phyloP scores from a whole-genome alignment of 2,113 vertebrate genomes.

The Bagarius yarrelli region DNA sequence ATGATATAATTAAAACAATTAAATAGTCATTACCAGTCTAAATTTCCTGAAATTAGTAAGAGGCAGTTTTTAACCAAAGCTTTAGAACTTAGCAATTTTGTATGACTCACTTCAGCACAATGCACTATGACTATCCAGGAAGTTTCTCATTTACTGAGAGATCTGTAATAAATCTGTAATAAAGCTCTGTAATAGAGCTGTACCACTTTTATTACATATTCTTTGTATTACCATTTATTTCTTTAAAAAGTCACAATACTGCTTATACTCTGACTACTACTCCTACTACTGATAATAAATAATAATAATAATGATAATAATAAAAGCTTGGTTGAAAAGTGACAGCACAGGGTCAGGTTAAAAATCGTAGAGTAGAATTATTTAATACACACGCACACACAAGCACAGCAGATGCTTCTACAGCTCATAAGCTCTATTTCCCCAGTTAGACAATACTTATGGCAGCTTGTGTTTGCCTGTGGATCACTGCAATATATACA shows the following conservation, averaged over 20 bases:
- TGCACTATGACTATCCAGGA: background rate
- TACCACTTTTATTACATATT: conserved; percentile 37
- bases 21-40: background rate
- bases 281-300: background rate
- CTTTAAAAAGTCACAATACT: background rate
- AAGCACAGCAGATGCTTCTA: background rate
- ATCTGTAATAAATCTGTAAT: background rate
- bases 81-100: background rate
- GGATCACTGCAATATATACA: conserved; percentile 5
- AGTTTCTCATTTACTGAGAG: background rate
- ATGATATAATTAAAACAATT: background rate
- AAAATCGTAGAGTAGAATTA: background rate
- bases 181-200: too few species aligned
- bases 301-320: background rate
- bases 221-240: background rate
- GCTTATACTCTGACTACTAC: too few species aligned
- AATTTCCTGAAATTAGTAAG: background rate
- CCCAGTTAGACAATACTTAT: conserved; percentile 18
- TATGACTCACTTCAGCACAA: background rate
- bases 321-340: background rate
- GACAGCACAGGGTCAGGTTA: background rate
- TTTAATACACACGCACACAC: background rate
- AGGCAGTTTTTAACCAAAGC: background rate
- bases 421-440: conserved; percentile 15
- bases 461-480: conserved; percentile 11